Percentiles rank a stretch among this genome's conserved stretches.
These are phyloP conservation scores for Drosophila rellima DNA, from an alignment of 2,888 invertebrate genomes.

Conservation along the genomic window DNA sequence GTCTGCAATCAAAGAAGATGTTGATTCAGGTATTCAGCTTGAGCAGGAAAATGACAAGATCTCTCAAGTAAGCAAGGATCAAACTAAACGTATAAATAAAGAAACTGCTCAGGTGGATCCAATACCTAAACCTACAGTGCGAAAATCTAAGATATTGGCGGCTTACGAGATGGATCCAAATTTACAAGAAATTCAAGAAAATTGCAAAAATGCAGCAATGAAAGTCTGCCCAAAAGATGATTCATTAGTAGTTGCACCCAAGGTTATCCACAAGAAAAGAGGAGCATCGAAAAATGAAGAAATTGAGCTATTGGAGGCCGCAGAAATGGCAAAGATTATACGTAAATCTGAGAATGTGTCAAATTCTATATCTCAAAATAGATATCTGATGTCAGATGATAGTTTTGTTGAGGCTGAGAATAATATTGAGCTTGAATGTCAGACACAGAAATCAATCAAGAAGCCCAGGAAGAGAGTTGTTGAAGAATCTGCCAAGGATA, in stretches of 20 bases:
- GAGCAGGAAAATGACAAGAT: conserved; percentile 1
- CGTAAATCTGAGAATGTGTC: neutral
- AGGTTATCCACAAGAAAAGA: conserved; percentile 10
- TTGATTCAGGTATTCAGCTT: conserved; percentile 13
- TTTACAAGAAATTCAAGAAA: neutral
- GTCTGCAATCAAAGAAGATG: neutral
- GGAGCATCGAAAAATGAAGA: neutral
- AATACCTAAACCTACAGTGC: neutral
- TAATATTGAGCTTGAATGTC: neutral
- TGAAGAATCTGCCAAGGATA: neutral
- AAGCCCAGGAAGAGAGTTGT: conserved; percentile 6
- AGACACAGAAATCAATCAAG: neutral
- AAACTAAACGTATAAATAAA: neutral
- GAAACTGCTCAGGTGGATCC: neutral
- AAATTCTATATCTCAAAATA: neutral
- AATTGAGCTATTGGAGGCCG: neutral
- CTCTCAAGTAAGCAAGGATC: neutral
- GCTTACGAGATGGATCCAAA: neutral
- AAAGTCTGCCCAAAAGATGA: neutral
- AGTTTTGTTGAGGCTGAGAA: conserved; percentile 1
- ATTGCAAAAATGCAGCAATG: neutral
- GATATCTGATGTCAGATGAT: conserved; percentile 2
- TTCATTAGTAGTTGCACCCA: neutral
- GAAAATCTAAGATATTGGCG: neutral
- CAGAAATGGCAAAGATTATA: conserved; percentile 4